Evolutionary conservation across 2,888 invertebrate genomes (phyloP), one percentile per base, ranked within the genome.

Genomic region (Yponomeuta cagnagella): DNA sequence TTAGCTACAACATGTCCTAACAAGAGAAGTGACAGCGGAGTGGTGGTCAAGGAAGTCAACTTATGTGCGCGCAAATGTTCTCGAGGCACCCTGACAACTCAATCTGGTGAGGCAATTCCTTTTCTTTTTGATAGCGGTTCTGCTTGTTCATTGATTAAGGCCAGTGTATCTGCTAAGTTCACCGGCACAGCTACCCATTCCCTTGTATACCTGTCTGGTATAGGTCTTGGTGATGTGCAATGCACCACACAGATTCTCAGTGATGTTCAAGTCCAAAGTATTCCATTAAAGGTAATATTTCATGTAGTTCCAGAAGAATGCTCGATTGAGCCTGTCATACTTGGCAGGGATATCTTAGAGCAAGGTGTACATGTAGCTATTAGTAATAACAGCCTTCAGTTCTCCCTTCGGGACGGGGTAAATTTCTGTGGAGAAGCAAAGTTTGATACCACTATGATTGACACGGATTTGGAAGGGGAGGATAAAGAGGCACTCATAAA

Each of bases 81-180:
- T 3, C 1, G 5, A 0, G 68, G 70, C 8, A 68, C n/a, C n/a
- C 31, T 72, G 23, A 23, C 58, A 23, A 43, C 33, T 64, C 68
- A 69, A 58, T 33, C 31, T 30, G 76, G 77, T 77, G 71, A 74
- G 76, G n/a, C 30, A 33, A 72, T 73, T 72, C 9, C 68, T 58
- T 77, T 74, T 73, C 70, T 48, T 70, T 76, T 52, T 69, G 76
- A 75, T 70, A 75, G 75, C 6, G 76, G 76, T n/a, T 74, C 76
- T 3, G 74, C 76, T 65, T 77, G 76, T 23, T 76, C 74, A 37
- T 69, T 77, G 2, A 68, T 76, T 12, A 74, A 73, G 70, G 65
- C 75, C 63, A 68, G n/a, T 69, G 2, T 76, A 3, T 58, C 72
- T 0, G 8, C 5, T 66, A 74, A 73, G 48, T 72, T 75, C 66